Conservation (phyloP, 1,140 invertebrate species). For the Patella vulgata region DNA sequence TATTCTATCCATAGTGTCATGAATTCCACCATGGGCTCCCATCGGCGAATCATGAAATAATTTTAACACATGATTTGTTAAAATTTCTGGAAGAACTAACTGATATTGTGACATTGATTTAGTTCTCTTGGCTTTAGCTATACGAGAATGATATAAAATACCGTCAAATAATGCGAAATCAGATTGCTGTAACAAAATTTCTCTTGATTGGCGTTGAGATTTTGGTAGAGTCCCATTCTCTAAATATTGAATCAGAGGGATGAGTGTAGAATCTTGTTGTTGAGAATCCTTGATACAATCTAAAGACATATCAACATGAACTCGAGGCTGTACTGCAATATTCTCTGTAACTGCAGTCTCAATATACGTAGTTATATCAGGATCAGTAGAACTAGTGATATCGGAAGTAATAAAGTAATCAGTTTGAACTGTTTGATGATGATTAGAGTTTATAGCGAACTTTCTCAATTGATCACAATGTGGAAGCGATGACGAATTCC, state of each 20-base stretch:
- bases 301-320: not conserved
- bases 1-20: conserved; percentile 16
- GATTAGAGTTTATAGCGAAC: not conserved
- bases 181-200: conserved; percentile 5
- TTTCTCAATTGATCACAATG: too few relatives aligned
- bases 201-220: conserved; percentile 7
- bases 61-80: not conserved
- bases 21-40: conserved; percentile 13
- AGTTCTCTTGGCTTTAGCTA: conserved; percentile 8
- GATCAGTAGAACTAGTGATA: too few relatives aligned
- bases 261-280: not conserved
- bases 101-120: conserved; percentile 2
- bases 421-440: not conserved
- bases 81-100: conserved; percentile 11
- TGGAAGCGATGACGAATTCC: too few relatives aligned
- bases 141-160: conserved; percentile 11
- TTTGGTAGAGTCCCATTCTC: not conserved
- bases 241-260: not conserved
- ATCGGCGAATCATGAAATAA: conserved; percentile 13
- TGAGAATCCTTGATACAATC: not conserved
- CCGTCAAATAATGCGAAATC: conserved; percentile 1
- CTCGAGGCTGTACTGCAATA: not conserved
- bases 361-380: not conserved
- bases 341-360: not conserved
- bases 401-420: not conserved